Evolutionary conservation across 2,888 invertebrate genomes (phyloP).

Genomic region (Cheilosia grossa): DNA sequence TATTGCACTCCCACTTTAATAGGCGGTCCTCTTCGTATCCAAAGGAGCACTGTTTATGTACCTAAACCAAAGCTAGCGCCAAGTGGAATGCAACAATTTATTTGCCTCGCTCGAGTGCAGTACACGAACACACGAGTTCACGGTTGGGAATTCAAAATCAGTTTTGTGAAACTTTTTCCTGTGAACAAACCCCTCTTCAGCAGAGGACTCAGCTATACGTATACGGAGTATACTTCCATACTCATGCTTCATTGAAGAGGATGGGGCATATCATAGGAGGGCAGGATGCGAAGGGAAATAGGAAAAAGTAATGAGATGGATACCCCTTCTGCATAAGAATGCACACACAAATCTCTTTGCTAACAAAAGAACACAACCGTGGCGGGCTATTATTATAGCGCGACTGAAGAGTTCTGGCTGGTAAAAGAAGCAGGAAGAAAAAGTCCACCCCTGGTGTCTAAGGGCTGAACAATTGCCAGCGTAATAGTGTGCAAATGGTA

Average conservation of each 20-base stretch:
- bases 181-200: conserved; percentile 14
- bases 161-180: conserved; percentile 51
- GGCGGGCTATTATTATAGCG: conserved; percentile 21
- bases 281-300: not conserved
- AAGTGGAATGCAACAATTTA: conserved; percentile 69
- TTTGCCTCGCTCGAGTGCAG: conserved; percentile 45
- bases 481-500: conserved; percentile 31
- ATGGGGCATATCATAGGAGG: not conserved
- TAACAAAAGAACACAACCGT: conserved; percentile 45
- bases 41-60: conserved; percentile 18
- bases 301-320: conserved; percentile 64
- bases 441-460: not conserved
- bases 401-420: not conserved
- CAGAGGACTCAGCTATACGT: conserved; percentile 26
- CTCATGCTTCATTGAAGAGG: conserved; percentile 25
- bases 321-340: conserved; percentile 48
- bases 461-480: conserved; percentile 24
- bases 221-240: conserved; percentile 20
- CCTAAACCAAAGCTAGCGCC: conserved; percentile 13
- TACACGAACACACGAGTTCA: conserved; percentile 19
- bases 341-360: conserved; percentile 36
- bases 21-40: conserved; percentile 10
- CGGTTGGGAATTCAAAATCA: conserved; percentile 56
- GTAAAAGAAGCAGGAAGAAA: not conserved
- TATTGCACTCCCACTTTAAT: conserved; percentile 39